These are phyloP conservation scores for Palythoa grandiflora DNA, from an alignment of 92 coral and sea anemone species.

Conservation along the genomic window DNA sequence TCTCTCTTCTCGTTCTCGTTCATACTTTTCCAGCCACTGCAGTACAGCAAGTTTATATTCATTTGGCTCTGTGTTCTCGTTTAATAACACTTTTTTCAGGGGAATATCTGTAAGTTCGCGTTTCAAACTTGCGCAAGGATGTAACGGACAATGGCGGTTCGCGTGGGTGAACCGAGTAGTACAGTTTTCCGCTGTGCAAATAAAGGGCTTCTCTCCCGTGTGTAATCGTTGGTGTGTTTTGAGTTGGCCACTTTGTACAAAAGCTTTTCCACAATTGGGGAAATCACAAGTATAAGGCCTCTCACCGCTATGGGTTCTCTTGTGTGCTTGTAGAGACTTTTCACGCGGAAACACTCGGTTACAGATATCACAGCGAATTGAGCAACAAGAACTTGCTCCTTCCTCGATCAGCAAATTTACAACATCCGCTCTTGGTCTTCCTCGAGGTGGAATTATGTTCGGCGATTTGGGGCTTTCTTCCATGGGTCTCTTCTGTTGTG, in stretches of 20 bases:
- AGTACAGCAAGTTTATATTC: slow-evolving; percentile 93
- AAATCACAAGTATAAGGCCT: slow-evolving; percentile 97
- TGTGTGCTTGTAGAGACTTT: slow-evolving; percentile 99
- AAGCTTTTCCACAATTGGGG: slow-evolving; percentile 98
- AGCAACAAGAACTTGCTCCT: slow-evolving; percentile 93
- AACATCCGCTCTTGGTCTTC: slow-evolving; percentile 96
- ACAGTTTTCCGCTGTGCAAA: slow-evolving; percentile 89
- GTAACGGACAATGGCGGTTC: slow-evolving; percentile 96
- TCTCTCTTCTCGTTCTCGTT: slow-evolving; percentile 84
- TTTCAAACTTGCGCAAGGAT: slow-evolving; percentile 90
- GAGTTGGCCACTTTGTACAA: slow-evolving; percentile 98
- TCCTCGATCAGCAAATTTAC: slow-evolving; percentile 89
- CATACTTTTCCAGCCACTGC: slow-evolving; percentile 92
- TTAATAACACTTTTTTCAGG: slow-evolving; percentile 82
- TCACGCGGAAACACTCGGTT: slow-evolving; percentile 99
- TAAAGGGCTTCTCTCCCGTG: slow-evolving; percentile 97
- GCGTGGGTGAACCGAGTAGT: slow-evolving; percentile 96
- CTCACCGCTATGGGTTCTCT: slow-evolving; percentile 98
- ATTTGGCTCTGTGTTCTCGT: slow-evolving; percentile 95
- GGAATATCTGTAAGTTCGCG: slow-evolving; percentile 89
- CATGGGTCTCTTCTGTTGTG: slow-evolving; percentile 59
- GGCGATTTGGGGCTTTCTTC: slow-evolving; percentile 75
- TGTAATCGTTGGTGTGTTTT: slow-evolving; percentile 98
- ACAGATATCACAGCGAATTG: slow-evolving; percentile 98
- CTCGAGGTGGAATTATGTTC: slow-evolving; percentile 87